Evolutionary conservation across 2,888 invertebrate genomes (phyloP), one percentile per base, ranked within the genome.

Genomic region (Cotesia congregata): DNA sequence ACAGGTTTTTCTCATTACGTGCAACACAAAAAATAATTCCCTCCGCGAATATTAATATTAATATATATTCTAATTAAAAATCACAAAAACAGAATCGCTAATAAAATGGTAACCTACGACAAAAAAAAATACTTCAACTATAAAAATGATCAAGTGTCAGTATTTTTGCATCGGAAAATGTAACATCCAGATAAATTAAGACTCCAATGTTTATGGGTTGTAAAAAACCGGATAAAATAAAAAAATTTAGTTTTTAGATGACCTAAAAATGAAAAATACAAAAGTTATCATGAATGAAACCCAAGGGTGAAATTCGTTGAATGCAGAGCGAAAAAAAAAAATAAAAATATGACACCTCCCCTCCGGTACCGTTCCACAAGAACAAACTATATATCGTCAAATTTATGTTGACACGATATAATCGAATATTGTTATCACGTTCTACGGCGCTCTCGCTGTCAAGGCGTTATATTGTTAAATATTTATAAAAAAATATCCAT

Each of bases 371-470:
- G 30, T 30, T 30, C 30, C 30, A 30, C 30, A 30, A 30, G 30
- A 30, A 30, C 30, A 30, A 30, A 50, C 9, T 50, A 50, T 30
- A 39, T 61, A 61, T 62, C 1, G 20, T 62, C 39, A 40, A 62
- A 72, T 72, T 72, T 62, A 72, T 72, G 20, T 40, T 60, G 60
- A 40, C 62, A 70, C n/a, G 17, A 62, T 40, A 72, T 62, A 72
- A 72, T 72, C 62, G 62, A 62, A 72, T 72, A 61, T 61, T 39
- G 61, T 15, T 30, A 30, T 6, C 39, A 74, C 74, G 59, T 74
- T 74, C 67, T 74, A 59, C 67, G 41, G 30, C 39, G 30, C 64
- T 64, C 64, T 65, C 41, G 38, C 60, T 74, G 74, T 67, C 74
- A 67, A 38, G 39, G 12, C 60, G 60, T 59, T 60, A 74, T 74